Evolutionary conservation across 2,888 invertebrate genomes (phyloP), one percentile per base, ranked within the genome.

Genomic region (Dendrolimus pini): DNA sequence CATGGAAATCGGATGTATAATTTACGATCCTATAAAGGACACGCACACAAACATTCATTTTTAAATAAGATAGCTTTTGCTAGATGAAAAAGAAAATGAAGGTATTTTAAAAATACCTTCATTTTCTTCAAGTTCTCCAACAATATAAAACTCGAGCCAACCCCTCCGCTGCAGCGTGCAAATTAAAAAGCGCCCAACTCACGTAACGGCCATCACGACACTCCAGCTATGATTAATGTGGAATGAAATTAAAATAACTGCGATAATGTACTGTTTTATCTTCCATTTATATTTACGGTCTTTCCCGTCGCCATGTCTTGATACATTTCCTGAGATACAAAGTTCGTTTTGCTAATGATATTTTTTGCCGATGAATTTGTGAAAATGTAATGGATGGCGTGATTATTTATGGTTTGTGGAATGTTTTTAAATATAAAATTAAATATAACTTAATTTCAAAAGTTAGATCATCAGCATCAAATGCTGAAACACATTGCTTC

Each of bases 181-280:
- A 83, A 83, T 84, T 83, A 83, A 83, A 81, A 82, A 78, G 66
- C 68, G 69, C 74, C 30, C 74, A 69, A 62, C 65, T 64, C 63
- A 68, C 69, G 74, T 73, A 72, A 79, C 63, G 65, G 66, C 72
- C 76, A 78, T 74, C 76, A 69, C 66, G 70, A 67, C 66, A 60
- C 60, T 62, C 64, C 61, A 61, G 70, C 69, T 69, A 88, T 89
- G 89, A 90, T 89, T 81, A 89, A 90, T 89, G 88, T 70, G 59
- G 56, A 70, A 73, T 69, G 82, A 84, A 89, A 89, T 90, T 88
- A 89, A 90, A 87, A 88, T 80, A 80, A 80, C 71, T 71, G 77
- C 81, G 89, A 89, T 89, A 89, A 85, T 83, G 82, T 78, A 73
- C 74, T 47, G 77, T 83, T 79, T 82, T 88, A 85, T 87, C 85